phyloP scores from a whole-genome alignment of 37 sponge, comb jelly and placozoan species.

The Aphrocallistes beatrix region DNA sequence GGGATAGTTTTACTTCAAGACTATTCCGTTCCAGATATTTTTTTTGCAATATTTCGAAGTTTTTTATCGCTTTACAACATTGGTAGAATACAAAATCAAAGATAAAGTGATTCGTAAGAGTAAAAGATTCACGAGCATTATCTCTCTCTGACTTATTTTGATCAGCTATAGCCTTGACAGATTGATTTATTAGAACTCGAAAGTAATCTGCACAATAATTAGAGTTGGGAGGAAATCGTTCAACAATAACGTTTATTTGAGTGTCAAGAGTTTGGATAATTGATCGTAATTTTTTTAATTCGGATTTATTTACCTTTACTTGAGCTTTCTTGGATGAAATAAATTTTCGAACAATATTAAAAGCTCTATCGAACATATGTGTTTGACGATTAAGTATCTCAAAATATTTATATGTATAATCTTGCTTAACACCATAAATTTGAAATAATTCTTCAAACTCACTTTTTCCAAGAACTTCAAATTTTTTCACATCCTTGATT shows the following conservation, averaged over 20 bases:
- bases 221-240: neutral
- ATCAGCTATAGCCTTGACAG: neutral
- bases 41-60: neutral
- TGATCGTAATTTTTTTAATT: neutral
- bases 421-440: too few relatives aligned
- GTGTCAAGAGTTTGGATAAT: neutral
- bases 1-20: neutral
- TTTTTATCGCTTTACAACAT: neutral
- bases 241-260: neutral
- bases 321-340: too few relatives aligned
- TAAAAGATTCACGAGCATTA: neutral
- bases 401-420: neutral
- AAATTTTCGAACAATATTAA: neutral
- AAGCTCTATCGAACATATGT: neutral
- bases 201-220: neutral
- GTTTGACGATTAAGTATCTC: neutral
- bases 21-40: neutral
- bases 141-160: neutral
- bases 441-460: neutral
- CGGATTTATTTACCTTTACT: too few relatives aligned
- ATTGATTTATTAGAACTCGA: neutral
- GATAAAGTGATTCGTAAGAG: neutral
- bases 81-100: constrained; percentile 5
- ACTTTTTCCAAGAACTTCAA: neutral
- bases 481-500: neutral